phyloP scores from a whole-genome alignment of 1,140 invertebrate genomes.

The Lanistes nyassanus region DNA sequence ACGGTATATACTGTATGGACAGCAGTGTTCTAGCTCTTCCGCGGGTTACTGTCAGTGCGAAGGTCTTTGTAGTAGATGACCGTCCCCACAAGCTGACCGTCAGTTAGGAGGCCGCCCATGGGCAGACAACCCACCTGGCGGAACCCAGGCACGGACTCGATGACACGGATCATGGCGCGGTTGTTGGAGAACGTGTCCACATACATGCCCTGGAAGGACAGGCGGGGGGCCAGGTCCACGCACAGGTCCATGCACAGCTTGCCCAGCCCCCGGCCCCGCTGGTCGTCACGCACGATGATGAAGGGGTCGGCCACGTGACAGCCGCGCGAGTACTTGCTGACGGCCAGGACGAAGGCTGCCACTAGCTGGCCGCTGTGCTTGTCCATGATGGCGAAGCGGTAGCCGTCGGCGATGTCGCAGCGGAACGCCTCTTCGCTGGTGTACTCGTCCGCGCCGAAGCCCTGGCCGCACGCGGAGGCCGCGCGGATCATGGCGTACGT shows the following conservation, averaged over 20 bases:
- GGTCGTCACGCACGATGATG: slow-evolving; percentile 40
- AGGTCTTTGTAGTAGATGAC: slow-evolving; percentile 48
- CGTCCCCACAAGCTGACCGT: slow-evolving; percentile 39
- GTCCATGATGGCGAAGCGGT: slow-evolving; percentile 45
- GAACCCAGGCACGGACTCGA: slow-evolving; percentile 45
- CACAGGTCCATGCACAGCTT: slow-evolving; percentile 38
- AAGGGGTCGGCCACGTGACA: slow-evolving; percentile 45
- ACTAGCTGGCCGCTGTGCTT: slow-evolving; percentile 41
- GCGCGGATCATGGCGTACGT: slow-evolving; percentile 46
- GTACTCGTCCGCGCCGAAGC: slow-evolving; percentile 51
- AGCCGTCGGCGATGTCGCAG: slow-evolving; percentile 39
- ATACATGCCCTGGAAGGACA: slow-evolving; percentile 49
- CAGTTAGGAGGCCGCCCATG: slow-evolving; percentile 43
- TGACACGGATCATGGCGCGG: slow-evolving; percentile 40
- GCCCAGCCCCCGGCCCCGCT: slow-evolving; percentile 40
- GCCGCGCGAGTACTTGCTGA: slow-evolving; percentile 51
- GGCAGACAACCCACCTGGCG: slow-evolving; percentile 45
- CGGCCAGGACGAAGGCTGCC: slow-evolving; percentile 46
- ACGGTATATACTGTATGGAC: too few relatives aligned
- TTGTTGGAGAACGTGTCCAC: slow-evolving; percentile 53
- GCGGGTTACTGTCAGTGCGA: slow-evolving; percentile 5
- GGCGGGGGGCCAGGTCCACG: slow-evolving; percentile 36
- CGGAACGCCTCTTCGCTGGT: slow-evolving; percentile 43
- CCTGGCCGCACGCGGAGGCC: slow-evolving; percentile 39
- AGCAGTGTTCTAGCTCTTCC: neutral